Evolutionary conservation across 2,113 vertebrate genomes (phyloP).

Genomic region (Speoplatyrhinus poulsoni): DNA sequence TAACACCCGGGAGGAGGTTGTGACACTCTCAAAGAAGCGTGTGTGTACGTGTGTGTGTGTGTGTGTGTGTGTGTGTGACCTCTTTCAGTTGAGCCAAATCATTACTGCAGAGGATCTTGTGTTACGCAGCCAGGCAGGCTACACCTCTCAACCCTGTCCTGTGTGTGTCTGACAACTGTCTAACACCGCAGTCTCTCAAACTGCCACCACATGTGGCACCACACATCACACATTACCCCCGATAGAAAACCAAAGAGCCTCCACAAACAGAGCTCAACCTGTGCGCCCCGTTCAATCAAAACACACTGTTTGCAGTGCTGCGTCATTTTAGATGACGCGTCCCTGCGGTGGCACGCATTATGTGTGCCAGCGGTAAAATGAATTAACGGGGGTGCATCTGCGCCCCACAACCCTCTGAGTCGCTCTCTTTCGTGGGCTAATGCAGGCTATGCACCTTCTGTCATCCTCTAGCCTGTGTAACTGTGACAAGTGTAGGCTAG

Average conservation of each 20-base stretch:
- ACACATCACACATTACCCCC: constrained; percentile 26
- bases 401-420: constrained; percentile 8
- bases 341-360: not conserved
- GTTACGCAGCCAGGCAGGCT: constrained; percentile 49
- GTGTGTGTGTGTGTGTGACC: constrained; percentile 31
- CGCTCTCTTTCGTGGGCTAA: constrained; percentile 4
- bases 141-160: constrained; percentile 48
- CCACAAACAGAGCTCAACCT: constrained; percentile 19
- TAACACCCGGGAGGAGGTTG: constrained; percentile 63
- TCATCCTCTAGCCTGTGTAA: constrained; percentile 15
- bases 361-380: not conserved
- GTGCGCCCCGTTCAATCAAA: constrained; percentile 1
- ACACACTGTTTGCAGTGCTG: not conserved
- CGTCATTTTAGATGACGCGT: not conserved
- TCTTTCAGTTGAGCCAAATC: constrained; percentile 64
- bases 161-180: constrained; percentile 27
- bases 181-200: constrained; percentile 35
- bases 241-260: constrained; percentile 6
- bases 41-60: constrained; percentile 16
- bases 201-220: constrained; percentile 15
- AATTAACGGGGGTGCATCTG: constrained; percentile 9
- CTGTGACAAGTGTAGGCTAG: constrained; percentile 23
- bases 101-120: constrained; percentile 57
- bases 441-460: constrained; percentile 6
- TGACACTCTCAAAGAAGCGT: constrained; percentile 46